Evolutionary conservation across 2,888 invertebrate genomes (phyloP), one percentile per base, ranked within the genome.

Genomic region (Dicyrtomina minuta): DNA sequence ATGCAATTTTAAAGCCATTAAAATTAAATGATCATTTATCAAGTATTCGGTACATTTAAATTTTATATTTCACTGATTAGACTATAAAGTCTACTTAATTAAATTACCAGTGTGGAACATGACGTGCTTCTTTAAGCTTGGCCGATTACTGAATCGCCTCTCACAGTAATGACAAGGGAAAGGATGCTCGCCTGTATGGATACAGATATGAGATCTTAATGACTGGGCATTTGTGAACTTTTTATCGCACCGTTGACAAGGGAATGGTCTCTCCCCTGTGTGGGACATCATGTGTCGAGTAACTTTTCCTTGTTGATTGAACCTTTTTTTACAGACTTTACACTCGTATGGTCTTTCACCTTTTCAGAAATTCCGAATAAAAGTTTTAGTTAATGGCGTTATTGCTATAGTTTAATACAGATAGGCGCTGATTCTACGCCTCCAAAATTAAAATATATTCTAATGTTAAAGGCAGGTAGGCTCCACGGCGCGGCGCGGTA

Each of bases 241-340:
- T 8, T 65, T 49, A 12, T 62, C 60, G 64, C 70, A 73, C 24
- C 67, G 46, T 0, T 55, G 27, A 43, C 72, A 73, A 15, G 20
- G 15, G 17, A 62, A 74, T 12, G 74, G 70, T 62, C 66, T 75
- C 39, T 82, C 70, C 81, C 85, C 82, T 8, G 84, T 84, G 79
- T 90, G 90, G 67, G 85, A 83, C 13, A 85, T 81, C 81, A 87
- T 85, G 79, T 92, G 91, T 60, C 90, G 84, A 74, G 87, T 87
- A 46, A 91, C 82, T 80, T 90, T 89, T 55, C 87, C 86, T 80
- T 84, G 85, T 75, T 89, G 88, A 44, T 86, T 85, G 81, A 91
- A 92, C 27, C 85, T 83, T 79, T 88, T 89, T 1, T 84, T 83
- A 77, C 91, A 92, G 0, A 84, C 79, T 20, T 84, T 83, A 76